Conservation (phyloP, 2,797 vertebrate genomes). For the Micropoecilia bifurca region DNA sequence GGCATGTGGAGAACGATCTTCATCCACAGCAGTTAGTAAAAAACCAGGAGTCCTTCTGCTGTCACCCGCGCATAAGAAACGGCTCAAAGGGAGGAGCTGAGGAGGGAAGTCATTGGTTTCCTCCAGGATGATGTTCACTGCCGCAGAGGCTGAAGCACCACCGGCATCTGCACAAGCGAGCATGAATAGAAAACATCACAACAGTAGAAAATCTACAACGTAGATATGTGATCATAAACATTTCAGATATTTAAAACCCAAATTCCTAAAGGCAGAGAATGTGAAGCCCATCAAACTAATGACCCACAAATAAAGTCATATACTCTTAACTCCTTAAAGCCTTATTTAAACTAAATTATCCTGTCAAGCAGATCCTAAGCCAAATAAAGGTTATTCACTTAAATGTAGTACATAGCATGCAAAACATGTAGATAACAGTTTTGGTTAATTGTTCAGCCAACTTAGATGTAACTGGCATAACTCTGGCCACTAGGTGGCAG, state of each 20-base stretch:
- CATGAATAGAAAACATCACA: conserved; percentile 5
- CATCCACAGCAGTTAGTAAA: conserved; percentile 87
- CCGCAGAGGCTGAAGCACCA: conserved; percentile 83
- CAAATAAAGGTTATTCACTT: neutral
- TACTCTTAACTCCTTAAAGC: neutral
- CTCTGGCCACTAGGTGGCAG: neutral
- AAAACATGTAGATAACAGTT: neutral
- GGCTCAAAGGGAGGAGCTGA: conserved; percentile 71
- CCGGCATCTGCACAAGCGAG: conserved; percentile 68
- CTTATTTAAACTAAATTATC: neutral
- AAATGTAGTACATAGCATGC: neutral
- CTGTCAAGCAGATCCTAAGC: neutral
- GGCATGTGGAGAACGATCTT: conserved; percentile 88
- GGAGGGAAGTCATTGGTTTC: conserved; percentile 95
- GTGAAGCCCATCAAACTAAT: neutral
- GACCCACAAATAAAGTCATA: neutral
- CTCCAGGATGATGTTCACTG: conserved; percentile 86
- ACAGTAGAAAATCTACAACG: neutral
- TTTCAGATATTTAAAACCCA: neutral
- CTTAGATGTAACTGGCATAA: neutral
- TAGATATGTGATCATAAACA: neutral
- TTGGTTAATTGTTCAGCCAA: neutral
- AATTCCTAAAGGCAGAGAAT: neutral
- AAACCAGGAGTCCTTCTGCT: conserved; percentile 66
- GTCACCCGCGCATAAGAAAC: conserved; percentile 80